Evolutionary conservation across 2,888 invertebrate genomes (phyloP).

Genomic region (Bruchidius siliquastri): DNA sequence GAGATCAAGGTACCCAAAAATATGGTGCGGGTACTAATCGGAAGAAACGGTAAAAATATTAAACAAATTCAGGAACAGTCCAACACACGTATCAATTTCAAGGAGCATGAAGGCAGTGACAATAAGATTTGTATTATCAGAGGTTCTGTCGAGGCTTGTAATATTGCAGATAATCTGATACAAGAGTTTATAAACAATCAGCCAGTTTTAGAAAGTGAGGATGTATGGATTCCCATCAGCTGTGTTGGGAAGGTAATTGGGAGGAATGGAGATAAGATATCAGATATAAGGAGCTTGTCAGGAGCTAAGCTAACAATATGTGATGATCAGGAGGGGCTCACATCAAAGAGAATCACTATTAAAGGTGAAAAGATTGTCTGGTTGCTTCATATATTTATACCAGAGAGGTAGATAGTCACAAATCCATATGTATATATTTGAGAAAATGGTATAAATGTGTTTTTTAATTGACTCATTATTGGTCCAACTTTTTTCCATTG

Average conservation of each 20-base stretch:
- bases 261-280: constrained; percentile 65
- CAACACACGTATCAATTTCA: constrained; percentile 56
- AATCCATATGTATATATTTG: too few species aligned
- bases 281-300: constrained; percentile 65
- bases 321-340: constrained; percentile 28
- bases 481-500: too few species aligned
- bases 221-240: constrained; percentile 61
- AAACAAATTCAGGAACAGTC: constrained; percentile 70
- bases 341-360: constrained; percentile 34
- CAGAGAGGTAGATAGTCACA: too few species aligned
- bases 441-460: too few species aligned
- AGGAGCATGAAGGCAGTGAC: constrained; percentile 55
- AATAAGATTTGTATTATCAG: constrained; percentile 63
- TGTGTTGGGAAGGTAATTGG: constrained; percentile 72
- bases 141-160: constrained; percentile 63
- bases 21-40: constrained; percentile 63
- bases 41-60: constrained; percentile 71
- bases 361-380: constrained; percentile 39
- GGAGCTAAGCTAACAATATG: constrained; percentile 66
- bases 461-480: too few species aligned
- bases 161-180: constrained; percentile 68
- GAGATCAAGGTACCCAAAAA: constrained; percentile 61
- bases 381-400: too few species aligned
- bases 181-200: constrained; percentile 63
- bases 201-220: constrained; percentile 63